phyloP scores from a whole-genome alignment of 2,113 vertebrate genomes.

The Podiceps cristatus region DNA sequence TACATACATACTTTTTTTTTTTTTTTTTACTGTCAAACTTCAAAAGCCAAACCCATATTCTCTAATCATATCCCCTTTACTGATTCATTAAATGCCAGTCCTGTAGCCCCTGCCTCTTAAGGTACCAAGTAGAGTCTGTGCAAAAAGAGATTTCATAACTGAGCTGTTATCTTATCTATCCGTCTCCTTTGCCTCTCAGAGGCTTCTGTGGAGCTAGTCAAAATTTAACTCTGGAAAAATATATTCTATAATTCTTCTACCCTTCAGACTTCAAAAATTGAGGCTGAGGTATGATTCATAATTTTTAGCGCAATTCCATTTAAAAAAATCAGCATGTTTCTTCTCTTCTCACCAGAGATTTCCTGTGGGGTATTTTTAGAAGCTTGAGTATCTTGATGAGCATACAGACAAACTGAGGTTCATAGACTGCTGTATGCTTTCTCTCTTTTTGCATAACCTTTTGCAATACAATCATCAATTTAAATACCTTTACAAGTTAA shows the following conservation, averaged over 20 bases:
- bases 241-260: background rate
- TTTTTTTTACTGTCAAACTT: background rate
- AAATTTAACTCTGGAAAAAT: background rate
- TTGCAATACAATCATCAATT: background rate
- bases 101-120: background rate
- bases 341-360: background rate
- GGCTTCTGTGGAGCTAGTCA: background rate
- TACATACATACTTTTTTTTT: too few species aligned
- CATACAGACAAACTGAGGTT: background rate
- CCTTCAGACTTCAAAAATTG: background rate
- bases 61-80: background rate
- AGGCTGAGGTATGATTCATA: background rate
- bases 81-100: background rate
- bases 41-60: background rate
- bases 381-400: background rate
- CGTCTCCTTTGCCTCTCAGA: background rate
- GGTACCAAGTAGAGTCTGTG: fast-evolving
- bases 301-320: background rate
- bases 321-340: background rate
- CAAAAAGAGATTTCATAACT: background rate
- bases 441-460: background rate
- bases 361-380: background rate
- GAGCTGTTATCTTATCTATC: background rate
- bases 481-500: background rate
- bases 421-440: background rate